Base-by-base conservation (phyloP, 2,113 vertebrate genomes). In the Entelurus aequoreus region DNA sequence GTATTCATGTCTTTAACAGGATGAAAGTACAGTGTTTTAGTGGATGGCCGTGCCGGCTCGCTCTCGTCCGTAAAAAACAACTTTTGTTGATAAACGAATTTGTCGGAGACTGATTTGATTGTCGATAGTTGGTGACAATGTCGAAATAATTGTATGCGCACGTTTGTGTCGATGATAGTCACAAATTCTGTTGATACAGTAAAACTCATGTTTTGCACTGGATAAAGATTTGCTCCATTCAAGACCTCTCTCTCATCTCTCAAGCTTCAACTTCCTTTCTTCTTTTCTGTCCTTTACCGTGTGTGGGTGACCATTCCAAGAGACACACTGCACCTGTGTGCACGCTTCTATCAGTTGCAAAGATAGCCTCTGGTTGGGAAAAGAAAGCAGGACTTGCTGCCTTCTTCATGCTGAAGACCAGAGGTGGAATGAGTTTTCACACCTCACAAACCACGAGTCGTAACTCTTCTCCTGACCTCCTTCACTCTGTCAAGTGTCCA, bases 391-490 rank as follows among this genome's bases (percentile, higher is more conserved):
- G 8, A 62, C n/a, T 69, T 16, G 13, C 61, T 52, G 56, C 55
- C 37, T 53, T 72, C 69, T 55, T 48, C 48, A 63, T 21, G 48
- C 62, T 44, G 21, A 65, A 77, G 78, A 77, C 71, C 65, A 78
- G 75, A 83, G 82, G 79, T 83, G 82, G 73, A 85, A 85, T 82
- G 79, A 80, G 78, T 82, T 86, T 83, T 82, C 71, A 82, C 50
- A 75, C 82, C 72, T 77, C 55, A 73, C 48, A 44, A 70, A 59
- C 55, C 78, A 72, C 63, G 11, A 65, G 71, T 77, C 80, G 72
- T 71, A 77, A 63, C 73, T 72, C 69, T 40, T 57, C 64, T 36
- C 1, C 74, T 79, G 84, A 79, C 78, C 78, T 77, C 74, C 62
- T 76, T 75, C 68, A 52, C 63, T 55, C n/a, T 62, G 60, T 69